Evolutionary conservation across 2,113 vertebrate species (phyloP).

Genomic region (Nibea coibor): DNA sequence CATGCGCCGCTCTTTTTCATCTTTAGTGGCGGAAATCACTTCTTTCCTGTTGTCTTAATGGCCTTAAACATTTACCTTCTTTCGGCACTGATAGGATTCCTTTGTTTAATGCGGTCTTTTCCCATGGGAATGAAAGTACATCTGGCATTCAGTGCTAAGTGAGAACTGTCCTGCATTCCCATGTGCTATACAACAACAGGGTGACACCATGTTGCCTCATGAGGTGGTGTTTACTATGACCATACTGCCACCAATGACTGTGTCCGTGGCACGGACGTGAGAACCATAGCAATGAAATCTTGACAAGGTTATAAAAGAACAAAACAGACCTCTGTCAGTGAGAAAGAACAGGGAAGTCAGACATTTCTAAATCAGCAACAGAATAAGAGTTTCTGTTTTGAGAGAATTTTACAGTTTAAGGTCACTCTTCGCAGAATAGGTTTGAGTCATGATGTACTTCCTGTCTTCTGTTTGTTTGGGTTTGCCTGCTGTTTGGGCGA

Average conservation of each 20-base stretch:
- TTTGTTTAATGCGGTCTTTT: slow-evolving; percentile 76
- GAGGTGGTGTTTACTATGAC: slow-evolving; percentile 64
- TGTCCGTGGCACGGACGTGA: slow-evolving; percentile 51
- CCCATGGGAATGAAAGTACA: slow-evolving; percentile 77
- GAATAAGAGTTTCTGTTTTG: slow-evolving; percentile 71
- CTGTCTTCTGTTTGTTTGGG: slow-evolving; percentile 62
- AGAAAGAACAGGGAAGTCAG: slow-evolving; percentile 62
- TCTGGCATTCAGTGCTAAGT: slow-evolving; percentile 60
- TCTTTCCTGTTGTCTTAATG: slow-evolving; percentile 82
- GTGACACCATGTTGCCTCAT: slow-evolving; percentile 32
- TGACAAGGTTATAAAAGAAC: slow-evolving; percentile 70
- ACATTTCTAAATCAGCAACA: slow-evolving; percentile 58
- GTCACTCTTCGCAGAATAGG: slow-evolving; percentile 37
- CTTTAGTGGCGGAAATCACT: slow-evolving; percentile 79
- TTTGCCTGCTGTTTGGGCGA: slow-evolving; percentile 62
- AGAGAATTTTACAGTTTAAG: slow-evolving; percentile 71
- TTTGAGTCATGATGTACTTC: slow-evolving; percentile 35
- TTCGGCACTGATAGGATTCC: slow-evolving; percentile 71
- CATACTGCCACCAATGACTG: slow-evolving; percentile 64
- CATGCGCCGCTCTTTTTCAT: slow-evolving; percentile 75
- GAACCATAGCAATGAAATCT: slow-evolving; percentile 56
- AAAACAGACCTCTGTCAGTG: slow-evolving; percentile 68
- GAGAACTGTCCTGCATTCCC: slow-evolving; percentile 61
- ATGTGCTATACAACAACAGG: slow-evolving; percentile 46
- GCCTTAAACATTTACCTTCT: slow-evolving; percentile 76